These are phyloP conservation scores for Leptestheria dahalacensis DNA, from an alignment of 1,140 invertebrate species.

Conservation along the genomic window DNA sequence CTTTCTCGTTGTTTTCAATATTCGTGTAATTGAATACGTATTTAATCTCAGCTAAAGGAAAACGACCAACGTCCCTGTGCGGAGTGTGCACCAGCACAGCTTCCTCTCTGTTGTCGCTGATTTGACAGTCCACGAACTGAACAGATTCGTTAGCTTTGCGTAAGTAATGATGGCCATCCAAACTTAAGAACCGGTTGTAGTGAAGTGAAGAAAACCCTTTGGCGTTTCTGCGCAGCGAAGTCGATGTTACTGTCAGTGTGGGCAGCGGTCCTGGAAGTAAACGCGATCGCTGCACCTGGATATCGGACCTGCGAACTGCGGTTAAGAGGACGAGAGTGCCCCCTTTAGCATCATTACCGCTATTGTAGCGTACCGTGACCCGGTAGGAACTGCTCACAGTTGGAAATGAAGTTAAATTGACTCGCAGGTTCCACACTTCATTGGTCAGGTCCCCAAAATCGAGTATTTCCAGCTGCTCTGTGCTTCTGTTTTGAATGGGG, in stretches of 20 bases:
- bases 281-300: constrained; percentile 32
- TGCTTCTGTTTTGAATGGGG: constrained; percentile 71
- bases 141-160: constrained; percentile 76
- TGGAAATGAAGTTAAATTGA: constrained; percentile 73
- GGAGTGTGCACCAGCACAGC: constrained; percentile 67
- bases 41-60: constrained; percentile 67
- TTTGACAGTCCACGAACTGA: constrained; percentile 56
- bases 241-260: constrained; percentile 47
- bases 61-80: constrained; percentile 61
- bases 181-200: constrained; percentile 73
- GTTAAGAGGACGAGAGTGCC: constrained; percentile 67
- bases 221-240: constrained; percentile 61
- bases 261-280: constrained; percentile 60
- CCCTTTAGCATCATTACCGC: constrained; percentile 58
- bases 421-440: constrained; percentile 55
- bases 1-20: constrained; percentile 68
- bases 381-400: constrained; percentile 67
- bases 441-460: constrained; percentile 32
- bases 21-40: constrained; percentile 69
- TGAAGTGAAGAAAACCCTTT: constrained; percentile 67
- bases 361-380: constrained; percentile 63
- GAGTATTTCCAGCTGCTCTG: constrained; percentile 60
- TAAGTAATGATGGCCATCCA: constrained; percentile 65
- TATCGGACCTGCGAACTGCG: constrained; percentile 34
- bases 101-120: constrained; percentile 60